Percentiles rank a stretch among this genome's conserved stretches.
phyloP scores from a whole-genome alignment of 2,797 vertebrate species.

The Toxotes lorentzi region DNA sequence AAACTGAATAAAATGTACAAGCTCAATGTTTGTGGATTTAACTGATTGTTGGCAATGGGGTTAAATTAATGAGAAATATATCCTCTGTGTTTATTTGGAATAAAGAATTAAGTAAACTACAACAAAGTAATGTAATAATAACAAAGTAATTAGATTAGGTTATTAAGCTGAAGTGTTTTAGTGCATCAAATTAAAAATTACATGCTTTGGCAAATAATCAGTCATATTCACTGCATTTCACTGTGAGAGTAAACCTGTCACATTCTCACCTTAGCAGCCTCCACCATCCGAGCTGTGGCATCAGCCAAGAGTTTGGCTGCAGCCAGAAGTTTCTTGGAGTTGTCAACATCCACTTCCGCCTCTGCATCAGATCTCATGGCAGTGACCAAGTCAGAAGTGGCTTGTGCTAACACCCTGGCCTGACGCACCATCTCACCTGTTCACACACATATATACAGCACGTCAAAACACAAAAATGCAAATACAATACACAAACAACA shows the following conservation, averaged over 20 bases:
- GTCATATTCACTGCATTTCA: not conserved
- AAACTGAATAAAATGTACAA: not conserved
- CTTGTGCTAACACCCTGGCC: conserved; percentile 95
- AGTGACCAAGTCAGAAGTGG: conserved; percentile 97
- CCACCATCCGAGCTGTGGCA: conserved; percentile 98
- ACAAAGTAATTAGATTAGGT: not conserved
- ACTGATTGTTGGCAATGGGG: conserved; percentile 4
- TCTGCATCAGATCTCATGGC: conserved; percentile 98
- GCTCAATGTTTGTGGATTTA: not conserved
- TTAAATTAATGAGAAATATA: conserved; percentile 8
- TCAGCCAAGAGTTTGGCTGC: conserved; percentile 97
- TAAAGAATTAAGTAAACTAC: not conserved
- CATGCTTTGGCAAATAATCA: not conserved
- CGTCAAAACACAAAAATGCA: not conserved
- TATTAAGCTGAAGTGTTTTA: not conserved
- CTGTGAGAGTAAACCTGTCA: not conserved
- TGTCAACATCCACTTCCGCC: conserved; percentile 97
- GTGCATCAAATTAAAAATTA: not conserved
- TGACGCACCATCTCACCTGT: conserved; percentile 99
- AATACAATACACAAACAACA: not conserved
- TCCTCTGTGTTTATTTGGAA: not conserved
- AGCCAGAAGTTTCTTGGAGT: conserved; percentile 97
- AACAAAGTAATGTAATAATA: not conserved
- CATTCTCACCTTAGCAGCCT: conserved; percentile 94
- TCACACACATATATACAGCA: conserved; percentile 24